Evolutionary conservation across 2,888 invertebrate genomes (phyloP).

Genomic region (Eupeodes latifasciatus): DNA sequence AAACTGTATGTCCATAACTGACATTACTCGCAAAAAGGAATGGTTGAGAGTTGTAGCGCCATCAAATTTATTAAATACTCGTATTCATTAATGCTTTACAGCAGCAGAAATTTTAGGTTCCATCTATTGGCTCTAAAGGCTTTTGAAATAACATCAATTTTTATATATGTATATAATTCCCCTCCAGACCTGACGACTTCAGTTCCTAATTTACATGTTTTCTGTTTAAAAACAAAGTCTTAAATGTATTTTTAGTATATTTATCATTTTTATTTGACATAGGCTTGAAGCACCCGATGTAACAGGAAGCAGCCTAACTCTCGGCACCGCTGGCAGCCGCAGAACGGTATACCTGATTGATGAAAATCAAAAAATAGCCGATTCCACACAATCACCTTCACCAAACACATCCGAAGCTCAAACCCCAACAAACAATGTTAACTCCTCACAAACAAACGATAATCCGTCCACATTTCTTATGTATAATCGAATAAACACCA

Average conservation of each 20-base stretch:
- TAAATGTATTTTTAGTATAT: background rate
- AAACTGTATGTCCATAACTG: no score
- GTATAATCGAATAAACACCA: slow-evolving; percentile 90
- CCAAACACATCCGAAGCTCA: slow-evolving; percentile 83
- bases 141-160: no score
- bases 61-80: no score
- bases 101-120: no score
- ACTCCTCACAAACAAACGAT: slow-evolving; percentile 79
- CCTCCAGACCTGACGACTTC: background rate
- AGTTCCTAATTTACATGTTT: background rate
- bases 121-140: no score
- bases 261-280: slow-evolving; percentile 10
- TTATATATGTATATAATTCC: background rate
- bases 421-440: slow-evolving; percentile 79
- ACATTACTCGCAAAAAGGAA: no score
- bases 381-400: slow-evolving; percentile 79
- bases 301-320: slow-evolving; percentile 86
- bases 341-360: slow-evolving; percentile 93
- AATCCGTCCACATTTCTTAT: slow-evolving; percentile 88
- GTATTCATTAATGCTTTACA: no score
- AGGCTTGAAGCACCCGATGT: slow-evolving; percentile 84
- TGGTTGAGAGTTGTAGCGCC: no score
- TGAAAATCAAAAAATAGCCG: slow-evolving; percentile 86
- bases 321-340: slow-evolving; percentile 92
- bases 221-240: background rate